phyloP scores from a whole-genome alignment of 2,888 invertebrate genomes.

The Deilephila porcellus region DNA sequence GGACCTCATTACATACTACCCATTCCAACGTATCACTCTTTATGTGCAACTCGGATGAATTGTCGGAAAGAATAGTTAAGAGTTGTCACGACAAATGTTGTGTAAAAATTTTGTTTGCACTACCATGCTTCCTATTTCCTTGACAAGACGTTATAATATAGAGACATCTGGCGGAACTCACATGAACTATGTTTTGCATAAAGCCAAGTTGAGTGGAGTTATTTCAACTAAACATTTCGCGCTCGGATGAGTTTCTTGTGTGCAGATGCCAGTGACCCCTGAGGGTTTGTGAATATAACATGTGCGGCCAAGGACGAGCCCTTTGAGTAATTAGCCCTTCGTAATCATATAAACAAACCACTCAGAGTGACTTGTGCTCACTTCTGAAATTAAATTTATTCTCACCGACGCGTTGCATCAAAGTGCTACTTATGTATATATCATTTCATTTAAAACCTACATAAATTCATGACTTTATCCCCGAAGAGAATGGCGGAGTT shows the following conservation, averaged over 20 bases:
- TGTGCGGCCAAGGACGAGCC: slow-evolving; percentile 31
- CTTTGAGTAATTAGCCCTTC: slow-evolving; percentile 45
- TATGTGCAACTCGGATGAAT: background rate
- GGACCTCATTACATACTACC: slow-evolving; percentile 13
- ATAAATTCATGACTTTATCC: too few relatives aligned
- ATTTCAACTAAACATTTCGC: background rate
- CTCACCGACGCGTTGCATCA: background rate
- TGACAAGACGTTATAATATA: background rate
- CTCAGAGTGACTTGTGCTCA: background rate
- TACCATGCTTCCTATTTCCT: too few relatives aligned
- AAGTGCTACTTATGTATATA: background rate
- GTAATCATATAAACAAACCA: slow-evolving; percentile 40
- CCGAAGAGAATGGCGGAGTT: background rate
- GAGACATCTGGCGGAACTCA: background rate
- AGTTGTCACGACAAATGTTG: too few relatives aligned
- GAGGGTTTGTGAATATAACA: slow-evolving; percentile 29
- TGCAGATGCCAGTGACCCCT: slow-evolving; percentile 20
- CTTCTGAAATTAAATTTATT: background rate
- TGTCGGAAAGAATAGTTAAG: too few relatives aligned
- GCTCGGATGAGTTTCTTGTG: slow-evolving; percentile 18
- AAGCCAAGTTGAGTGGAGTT: background rate
- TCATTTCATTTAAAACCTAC: too few relatives aligned
- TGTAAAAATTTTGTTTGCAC: too few relatives aligned
- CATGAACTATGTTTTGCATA: background rate
- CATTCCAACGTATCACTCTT: background rate